Evolutionary conservation across 2,113 vertebrate genomes (phyloP).

Genomic region (Nannobrachium achirus): DNA sequence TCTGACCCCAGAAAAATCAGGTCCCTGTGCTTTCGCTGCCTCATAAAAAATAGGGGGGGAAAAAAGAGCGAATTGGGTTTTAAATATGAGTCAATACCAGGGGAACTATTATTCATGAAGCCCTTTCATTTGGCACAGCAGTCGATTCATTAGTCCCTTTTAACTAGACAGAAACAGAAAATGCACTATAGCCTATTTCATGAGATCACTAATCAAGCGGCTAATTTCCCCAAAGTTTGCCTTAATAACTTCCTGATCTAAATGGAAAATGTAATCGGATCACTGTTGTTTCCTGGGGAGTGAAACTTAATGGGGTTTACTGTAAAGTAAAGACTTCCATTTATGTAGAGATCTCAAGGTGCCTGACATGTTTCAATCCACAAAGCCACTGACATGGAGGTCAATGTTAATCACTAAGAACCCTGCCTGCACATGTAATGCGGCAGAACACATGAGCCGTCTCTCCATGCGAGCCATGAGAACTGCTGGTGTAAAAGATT

Average conservation of each 20-base stretch:
- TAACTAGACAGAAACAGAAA: constrained; percentile 51
- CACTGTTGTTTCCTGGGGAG: constrained; percentile 15
- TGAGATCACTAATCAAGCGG: constrained; percentile 59
- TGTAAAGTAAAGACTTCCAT: constrained; percentile 15
- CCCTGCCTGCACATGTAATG: constrained; percentile 36
- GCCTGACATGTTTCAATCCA: constrained; percentile 9
- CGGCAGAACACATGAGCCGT: constrained; percentile 11
- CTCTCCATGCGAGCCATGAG: constrained; percentile 3
- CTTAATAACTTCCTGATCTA: constrained; percentile 41
- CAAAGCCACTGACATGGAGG: constrained; percentile 5
- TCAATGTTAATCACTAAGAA: constrained; percentile 21
- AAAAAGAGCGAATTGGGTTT: constrained; percentile 23
- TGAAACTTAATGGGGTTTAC: constrained; percentile 18
- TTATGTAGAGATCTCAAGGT: constrained; percentile 16
- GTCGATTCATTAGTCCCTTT: constrained; percentile 36
- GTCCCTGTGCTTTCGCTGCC: not conserved
- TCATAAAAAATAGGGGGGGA: not conserved
- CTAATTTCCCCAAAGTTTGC: constrained; percentile 59
- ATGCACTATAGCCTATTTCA: constrained; percentile 18
- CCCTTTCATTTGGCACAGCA: not conserved
- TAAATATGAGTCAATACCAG: constrained; percentile 29
- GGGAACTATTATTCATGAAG: constrained; percentile 16
- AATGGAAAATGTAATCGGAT: constrained; percentile 53
- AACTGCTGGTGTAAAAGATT: not conserved
- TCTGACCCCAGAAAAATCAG: constrained; percentile 10